Percentiles rank a stretch among this genome's conserved stretches.
phyloP scores from a whole-genome alignment of 2,888 invertebrate genomes.

The Archips crataeganus region DNA sequence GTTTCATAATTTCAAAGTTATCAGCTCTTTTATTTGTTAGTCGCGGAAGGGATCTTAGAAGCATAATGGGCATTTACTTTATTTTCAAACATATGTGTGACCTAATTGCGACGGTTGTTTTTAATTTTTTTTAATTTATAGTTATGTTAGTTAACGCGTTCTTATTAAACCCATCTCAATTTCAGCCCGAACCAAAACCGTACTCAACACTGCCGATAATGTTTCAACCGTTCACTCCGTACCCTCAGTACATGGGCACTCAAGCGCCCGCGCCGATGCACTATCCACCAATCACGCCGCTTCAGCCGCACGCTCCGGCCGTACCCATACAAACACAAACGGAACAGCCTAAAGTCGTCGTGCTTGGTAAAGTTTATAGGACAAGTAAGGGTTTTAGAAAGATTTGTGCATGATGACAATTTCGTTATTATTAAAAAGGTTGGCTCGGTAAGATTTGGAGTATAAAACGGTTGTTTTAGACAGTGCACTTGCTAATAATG shows the following conservation, averaged over 20 bases:
- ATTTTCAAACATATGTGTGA: no score
- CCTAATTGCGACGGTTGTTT: no score
- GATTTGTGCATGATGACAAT: constrained; percentile 31
- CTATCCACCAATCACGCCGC: constrained; percentile 75
- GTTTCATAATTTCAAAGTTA: no score
- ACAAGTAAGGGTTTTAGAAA: constrained; percentile 41
- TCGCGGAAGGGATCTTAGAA: no score
- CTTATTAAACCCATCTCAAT: constrained; percentile 47
- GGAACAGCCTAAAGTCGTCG: constrained; percentile 84
- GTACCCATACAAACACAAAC: constrained; percentile 66
- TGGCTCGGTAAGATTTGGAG: not conserved
- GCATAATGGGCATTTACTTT: no score
- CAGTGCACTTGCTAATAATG: not conserved
- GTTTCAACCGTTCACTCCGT: constrained; percentile 78
- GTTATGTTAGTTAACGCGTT: no score
- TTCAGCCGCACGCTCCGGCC: constrained; percentile 60
- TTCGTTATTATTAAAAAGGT: not conserved
- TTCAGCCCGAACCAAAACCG: constrained; percentile 80
- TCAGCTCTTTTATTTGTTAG: no score
- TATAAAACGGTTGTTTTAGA: not conserved
- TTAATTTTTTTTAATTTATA: no score
- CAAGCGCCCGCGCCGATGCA: constrained; percentile 73
- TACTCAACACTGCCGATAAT: constrained; percentile 77
- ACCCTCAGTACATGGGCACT: constrained; percentile 68
- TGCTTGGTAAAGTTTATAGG: constrained; percentile 77